Conservation (phyloP, 1,140 invertebrate genomes). For the Orchesella cincta region DNA sequence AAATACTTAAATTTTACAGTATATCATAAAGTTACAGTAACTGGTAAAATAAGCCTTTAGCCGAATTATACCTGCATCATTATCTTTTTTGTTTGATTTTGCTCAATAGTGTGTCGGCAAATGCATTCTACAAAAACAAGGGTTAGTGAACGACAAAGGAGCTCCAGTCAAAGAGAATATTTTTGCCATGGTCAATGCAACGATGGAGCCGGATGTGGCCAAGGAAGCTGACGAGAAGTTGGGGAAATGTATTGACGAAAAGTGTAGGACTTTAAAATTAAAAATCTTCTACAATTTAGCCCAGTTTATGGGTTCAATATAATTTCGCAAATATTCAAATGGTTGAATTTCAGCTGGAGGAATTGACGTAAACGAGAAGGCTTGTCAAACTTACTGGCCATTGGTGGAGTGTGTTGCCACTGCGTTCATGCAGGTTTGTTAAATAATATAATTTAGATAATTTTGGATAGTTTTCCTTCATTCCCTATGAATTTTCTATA, state of each 20-base stretch:
- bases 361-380: conserved; percentile 26
- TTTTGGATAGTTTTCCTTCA: too few species aligned
- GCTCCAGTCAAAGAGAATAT: conserved; percentile 35
- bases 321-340: not conserved
- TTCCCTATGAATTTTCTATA: too few species aligned
- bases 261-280: conserved; percentile 2
- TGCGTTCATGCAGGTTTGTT: conserved; percentile 31
- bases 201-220: conserved; percentile 32
- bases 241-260: conserved; percentile 40
- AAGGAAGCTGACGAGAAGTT: not conserved
- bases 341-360: not conserved
- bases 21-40: too few species aligned
- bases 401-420: conserved; percentile 28
- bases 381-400: conserved; percentile 26
- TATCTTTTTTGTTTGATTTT: not conserved
- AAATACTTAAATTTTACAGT: too few species aligned
- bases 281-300: not conserved
- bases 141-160: conserved; percentile 34
- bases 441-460: too few species aligned
- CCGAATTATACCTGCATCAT: too few species aligned
- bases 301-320: not conserved
- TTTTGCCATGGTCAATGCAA: conserved; percentile 21
- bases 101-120: conserved; percentile 38
- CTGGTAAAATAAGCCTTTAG: too few species aligned
- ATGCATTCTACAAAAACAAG: conserved; percentile 33